Evolutionary conservation across 2,113 vertebrate genomes (phyloP).

Genomic region (Muscicapa adusta): DNA sequence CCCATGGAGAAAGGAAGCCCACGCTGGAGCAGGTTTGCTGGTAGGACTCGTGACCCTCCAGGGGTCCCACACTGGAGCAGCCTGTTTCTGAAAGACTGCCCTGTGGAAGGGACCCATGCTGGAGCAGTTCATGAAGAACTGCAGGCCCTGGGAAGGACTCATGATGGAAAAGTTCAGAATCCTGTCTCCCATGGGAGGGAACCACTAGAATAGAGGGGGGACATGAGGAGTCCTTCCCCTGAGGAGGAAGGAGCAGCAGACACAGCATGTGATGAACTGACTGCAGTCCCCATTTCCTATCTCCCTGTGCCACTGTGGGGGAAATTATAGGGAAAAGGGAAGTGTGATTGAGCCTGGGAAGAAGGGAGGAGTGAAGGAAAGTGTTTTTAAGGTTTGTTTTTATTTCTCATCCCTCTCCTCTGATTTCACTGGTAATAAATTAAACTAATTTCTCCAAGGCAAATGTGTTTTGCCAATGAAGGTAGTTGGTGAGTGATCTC

Average conservation of each 20-base stretch:
- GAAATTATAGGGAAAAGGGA: not conserved
- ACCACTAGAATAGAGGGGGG: too few relatives aligned
- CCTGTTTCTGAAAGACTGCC: not conserved
- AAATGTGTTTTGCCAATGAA: rapidly evolving
- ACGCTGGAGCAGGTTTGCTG: not conserved
- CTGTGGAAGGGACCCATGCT: not conserved
- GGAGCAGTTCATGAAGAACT: not conserved
- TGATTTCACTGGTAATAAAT: not conserved
- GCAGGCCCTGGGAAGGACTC: not conserved
- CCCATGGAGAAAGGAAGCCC: rapidly evolving
- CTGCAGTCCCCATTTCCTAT: not conserved
- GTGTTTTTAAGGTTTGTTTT: not conserved
- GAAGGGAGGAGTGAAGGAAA: not conserved
- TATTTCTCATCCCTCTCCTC: not conserved
- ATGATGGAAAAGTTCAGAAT: not conserved
- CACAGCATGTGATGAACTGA: not conserved
- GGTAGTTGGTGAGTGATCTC: not conserved
- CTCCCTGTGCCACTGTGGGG: rapidly evolving
- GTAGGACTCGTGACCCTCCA: not conserved
- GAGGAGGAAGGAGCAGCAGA: not conserved
- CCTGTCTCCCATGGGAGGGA: too few relatives aligned
- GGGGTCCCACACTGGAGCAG: too few relatives aligned
- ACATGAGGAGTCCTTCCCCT: too few relatives aligned
- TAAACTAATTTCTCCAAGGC: not conserved
- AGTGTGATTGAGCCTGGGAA: not conserved